Conservation (phyloP, 2,888 invertebrate species). For the Hirtodrosophila alboralis region DNA sequence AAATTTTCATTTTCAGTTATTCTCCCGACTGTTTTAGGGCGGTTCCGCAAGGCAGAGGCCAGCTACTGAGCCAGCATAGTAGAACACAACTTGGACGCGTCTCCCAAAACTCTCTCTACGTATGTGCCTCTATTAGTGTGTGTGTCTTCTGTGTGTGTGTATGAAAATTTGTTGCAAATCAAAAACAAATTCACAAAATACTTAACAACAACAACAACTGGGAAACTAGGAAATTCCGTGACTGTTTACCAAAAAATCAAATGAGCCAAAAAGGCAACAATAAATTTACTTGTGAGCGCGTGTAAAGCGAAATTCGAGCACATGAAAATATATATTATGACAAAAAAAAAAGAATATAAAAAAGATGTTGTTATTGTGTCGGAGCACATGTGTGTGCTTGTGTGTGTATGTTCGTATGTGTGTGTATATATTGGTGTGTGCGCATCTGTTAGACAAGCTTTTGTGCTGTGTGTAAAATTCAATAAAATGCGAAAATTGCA, state of each 20-base stretch:
- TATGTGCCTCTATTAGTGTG: slow-evolving; percentile 25
- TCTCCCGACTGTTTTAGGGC: slow-evolving; percentile 85
- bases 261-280: slow-evolving; percentile 42
- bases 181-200: slow-evolving; percentile 56
- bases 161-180: slow-evolving; percentile 51
- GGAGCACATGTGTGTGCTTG: slow-evolving; percentile 37
- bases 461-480: slow-evolving; percentile 71
- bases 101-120: slow-evolving; percentile 37
- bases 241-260: slow-evolving; percentile 35
- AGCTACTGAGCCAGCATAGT: slow-evolving; percentile 50
- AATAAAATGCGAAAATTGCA: slow-evolving; percentile 77
- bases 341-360: slow-evolving; percentile 45
- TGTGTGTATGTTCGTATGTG: slow-evolving; percentile 16
- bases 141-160: slow-evolving; percentile 31
- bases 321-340: slow-evolving; percentile 76
- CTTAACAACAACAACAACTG: slow-evolving; percentile 32
- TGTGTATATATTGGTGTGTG: slow-evolving; percentile 46
- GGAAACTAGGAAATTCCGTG: slow-evolving; percentile 27
- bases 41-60: slow-evolving; percentile 84
- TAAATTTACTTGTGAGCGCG: slow-evolving; percentile 42
- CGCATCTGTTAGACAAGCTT: slow-evolving; percentile 59
- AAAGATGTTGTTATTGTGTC: slow-evolving; percentile 71
- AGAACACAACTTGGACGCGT: slow-evolving; percentile 51
- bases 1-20: slow-evolving; percentile 84
- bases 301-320: slow-evolving; percentile 43